phyloP scores from a whole-genome alignment of 2,888 invertebrate genomes.

The Ornithoptera priamus region DNA sequence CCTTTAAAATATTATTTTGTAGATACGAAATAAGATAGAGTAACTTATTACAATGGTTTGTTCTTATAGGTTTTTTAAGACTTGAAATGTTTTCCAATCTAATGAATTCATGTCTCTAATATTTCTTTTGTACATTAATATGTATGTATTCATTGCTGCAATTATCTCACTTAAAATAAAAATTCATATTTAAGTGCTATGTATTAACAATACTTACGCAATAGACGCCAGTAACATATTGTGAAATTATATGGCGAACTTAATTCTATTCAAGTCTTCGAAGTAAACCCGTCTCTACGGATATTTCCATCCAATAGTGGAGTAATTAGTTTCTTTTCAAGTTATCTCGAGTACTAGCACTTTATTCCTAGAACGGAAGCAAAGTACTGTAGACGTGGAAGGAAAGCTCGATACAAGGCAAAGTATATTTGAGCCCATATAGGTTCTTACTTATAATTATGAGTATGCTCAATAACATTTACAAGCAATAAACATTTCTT shows the following conservation, averaged over 20 bases:
- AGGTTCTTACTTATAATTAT: conserved; percentile 1
- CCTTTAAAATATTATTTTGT: background rate
- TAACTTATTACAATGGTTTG: no score
- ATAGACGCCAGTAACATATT: background rate
- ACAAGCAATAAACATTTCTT: conserved; percentile 11
- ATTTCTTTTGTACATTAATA: no score
- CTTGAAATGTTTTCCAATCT: no score
- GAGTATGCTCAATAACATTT: conserved; percentile 9
- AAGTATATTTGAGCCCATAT: conserved; percentile 23
- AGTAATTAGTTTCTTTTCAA: conserved; percentile 24
- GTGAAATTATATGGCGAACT: background rate
- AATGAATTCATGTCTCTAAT: no score
- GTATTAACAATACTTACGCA: background rate
- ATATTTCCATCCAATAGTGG: conserved; percentile 24
- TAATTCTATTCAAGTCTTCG: background rate
- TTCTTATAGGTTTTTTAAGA: no score
- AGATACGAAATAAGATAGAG: no score
- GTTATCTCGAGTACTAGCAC: conserved; percentile 4
- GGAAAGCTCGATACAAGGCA: conserved; percentile 19
- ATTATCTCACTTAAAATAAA: no score
- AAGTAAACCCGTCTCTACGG: conserved; percentile 6
- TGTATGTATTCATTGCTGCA: no score
- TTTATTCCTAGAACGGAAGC: conserved; percentile 26
- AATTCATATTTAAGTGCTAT: background rate
- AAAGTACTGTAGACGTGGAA: conserved; percentile 10